Evolutionary conservation across 37 sponge, comb jelly and placozoan species (phyloP).

Genomic region (Bolinopsis microptera): DNA sequence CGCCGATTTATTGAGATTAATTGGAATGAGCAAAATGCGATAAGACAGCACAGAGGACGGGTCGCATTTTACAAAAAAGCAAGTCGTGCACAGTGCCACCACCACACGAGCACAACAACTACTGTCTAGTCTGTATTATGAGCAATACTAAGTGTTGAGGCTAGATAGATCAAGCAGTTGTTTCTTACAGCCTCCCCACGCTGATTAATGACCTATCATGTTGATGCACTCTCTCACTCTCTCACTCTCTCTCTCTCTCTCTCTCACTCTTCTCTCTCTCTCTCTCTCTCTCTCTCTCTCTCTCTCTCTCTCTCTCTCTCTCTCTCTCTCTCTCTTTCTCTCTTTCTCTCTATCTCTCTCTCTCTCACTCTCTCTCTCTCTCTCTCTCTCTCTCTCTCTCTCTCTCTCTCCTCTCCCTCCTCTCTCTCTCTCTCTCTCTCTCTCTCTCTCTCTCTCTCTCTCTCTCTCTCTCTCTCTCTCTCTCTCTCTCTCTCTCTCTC

Average conservation of each 20-base stretch:
- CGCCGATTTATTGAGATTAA: too few relatives aligned
- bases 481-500: conserved; percentile 7
- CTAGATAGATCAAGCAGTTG: too few relatives aligned
- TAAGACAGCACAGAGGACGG: too few relatives aligned
- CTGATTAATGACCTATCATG: too few relatives aligned
- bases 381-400: not conserved
- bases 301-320: conserved; percentile 7
- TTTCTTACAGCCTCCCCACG: too few relatives aligned
- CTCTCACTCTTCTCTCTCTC: not conserved
- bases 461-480: conserved; percentile 7
- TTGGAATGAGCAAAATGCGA: too few relatives aligned
- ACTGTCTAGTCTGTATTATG: too few relatives aligned
- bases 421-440: not conserved
- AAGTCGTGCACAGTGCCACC: too few relatives aligned
- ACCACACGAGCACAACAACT: too few relatives aligned
- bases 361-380: not conserved
- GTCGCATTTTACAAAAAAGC: too few relatives aligned
- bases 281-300: not conserved
- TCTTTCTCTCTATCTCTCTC: not conserved
- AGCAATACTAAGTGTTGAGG: too few relatives aligned
- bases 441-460: not conserved
- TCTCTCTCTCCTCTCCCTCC: not conserved
- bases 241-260: not conserved
- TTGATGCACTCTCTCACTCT: not conserved
- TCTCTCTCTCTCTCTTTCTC: not conserved